phyloP scores from a whole-genome alignment of 1,140 invertebrate genomes.

The Panagrolaimus sp. region DNA sequence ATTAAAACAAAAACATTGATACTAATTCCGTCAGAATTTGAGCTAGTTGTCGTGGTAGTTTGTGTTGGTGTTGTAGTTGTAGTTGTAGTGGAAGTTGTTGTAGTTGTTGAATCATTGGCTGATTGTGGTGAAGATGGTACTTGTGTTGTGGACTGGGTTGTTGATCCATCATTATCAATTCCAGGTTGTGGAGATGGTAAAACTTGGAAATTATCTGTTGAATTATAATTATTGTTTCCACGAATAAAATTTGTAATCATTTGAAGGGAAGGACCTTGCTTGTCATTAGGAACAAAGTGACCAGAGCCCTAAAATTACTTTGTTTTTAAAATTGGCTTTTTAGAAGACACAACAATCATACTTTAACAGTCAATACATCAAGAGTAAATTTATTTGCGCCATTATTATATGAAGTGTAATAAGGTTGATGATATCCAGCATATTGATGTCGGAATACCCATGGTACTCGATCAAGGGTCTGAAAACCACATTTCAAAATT shows the following conservation, averaged over 20 bases:
- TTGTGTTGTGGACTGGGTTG: too few relatives aligned
- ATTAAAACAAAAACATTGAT: too few relatives aligned
- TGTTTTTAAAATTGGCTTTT: too few relatives aligned
- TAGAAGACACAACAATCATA: too few relatives aligned
- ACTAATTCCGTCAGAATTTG: too few relatives aligned
- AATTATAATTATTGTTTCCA: slow-evolving; percentile 18
- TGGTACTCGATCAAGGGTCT: slow-evolving; percentile 14
- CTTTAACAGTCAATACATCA: slow-evolving; percentile 27
- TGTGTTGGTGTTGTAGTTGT: too few relatives aligned
- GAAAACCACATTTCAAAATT: background rate
- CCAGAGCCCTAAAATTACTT: slow-evolving; percentile 59
- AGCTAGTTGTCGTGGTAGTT: too few relatives aligned
- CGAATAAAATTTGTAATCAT: slow-evolving; percentile 53
- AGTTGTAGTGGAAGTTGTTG: too few relatives aligned
- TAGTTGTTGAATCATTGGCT: too few relatives aligned
- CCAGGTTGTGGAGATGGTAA: background rate
- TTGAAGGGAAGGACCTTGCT: slow-evolving; percentile 59
- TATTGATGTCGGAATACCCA: slow-evolving; percentile 25
- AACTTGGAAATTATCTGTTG: background rate
- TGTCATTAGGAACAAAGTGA: slow-evolving; percentile 63
- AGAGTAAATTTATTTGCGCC: slow-evolving; percentile 8
- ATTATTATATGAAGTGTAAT: slow-evolving; percentile 9
- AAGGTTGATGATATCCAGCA: slow-evolving; percentile 23
- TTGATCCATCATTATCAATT: too few relatives aligned
- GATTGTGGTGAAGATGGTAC: too few relatives aligned